phyloP scores from a whole-genome alignment of 64 coral and sea anemone genomes.

The Acropora tenuis region DNA sequence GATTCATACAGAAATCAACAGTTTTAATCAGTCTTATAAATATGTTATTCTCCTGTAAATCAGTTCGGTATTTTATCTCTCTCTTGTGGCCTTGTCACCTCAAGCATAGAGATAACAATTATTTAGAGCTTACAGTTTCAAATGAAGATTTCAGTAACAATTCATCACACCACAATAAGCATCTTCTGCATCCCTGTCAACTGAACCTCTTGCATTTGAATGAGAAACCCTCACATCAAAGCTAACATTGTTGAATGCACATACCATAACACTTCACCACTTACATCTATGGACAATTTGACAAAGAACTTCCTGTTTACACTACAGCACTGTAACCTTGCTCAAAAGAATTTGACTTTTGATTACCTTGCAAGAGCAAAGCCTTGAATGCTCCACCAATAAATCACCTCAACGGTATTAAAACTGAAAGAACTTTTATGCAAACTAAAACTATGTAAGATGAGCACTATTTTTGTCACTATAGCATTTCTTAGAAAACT shows the following conservation, averaged over 20 bases:
- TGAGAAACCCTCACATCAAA: no score
- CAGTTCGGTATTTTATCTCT: neutral
- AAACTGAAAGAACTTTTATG: slow-evolving; percentile 3
- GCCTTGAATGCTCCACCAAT: neutral
- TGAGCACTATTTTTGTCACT: neutral
- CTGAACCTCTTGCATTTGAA: no score
- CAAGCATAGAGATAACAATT: neutral
- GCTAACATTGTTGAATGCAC: no score
- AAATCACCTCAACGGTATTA: neutral
- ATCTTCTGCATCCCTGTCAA: no score
- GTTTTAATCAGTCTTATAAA: neutral
- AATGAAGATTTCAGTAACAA: neutral
- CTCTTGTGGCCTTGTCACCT: neutral
- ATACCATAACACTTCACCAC: neutral
- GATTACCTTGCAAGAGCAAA: neutral
- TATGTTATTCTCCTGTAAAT: neutral
- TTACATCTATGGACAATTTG: neutral
- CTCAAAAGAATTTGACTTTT: slow-evolving; percentile 16
- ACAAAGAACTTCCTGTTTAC: slow-evolving; percentile 40
- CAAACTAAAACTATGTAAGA: slow-evolving; percentile 24
- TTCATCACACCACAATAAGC: neutral
- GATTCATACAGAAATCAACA: no score
- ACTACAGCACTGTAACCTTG: neutral
- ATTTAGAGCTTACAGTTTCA: neutral
- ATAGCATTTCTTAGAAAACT: slow-evolving; percentile 17